Conservation (phyloP, 1,140 invertebrate species). For the Xylocopa sonorina region DNA sequence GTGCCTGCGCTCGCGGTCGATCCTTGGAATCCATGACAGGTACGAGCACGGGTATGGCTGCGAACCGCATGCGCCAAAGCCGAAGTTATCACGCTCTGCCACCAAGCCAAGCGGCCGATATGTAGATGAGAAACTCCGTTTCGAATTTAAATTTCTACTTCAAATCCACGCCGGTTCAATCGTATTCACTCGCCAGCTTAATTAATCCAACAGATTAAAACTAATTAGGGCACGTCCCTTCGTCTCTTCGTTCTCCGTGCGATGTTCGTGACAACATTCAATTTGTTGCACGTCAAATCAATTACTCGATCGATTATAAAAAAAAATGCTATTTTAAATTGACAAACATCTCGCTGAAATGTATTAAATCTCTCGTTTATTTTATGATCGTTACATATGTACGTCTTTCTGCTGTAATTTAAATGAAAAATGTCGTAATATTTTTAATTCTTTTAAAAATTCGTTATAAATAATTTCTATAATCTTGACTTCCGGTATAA, state of each 20-base stretch:
- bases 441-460: neutral
- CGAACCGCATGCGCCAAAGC: conserved; percentile 57
- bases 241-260: neutral
- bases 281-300: conserved; percentile 20
- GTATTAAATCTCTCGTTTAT: neutral
- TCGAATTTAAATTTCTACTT: conserved; percentile 45
- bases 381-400: neutral
- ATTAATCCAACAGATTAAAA: conserved; percentile 13
- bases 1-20: conserved; percentile 73
- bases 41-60: conserved; percentile 55
- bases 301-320: conserved; percentile 9
- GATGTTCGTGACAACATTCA: conserved; percentile 2
- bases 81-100: conserved; percentile 57
- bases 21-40: conserved; percentile 79
- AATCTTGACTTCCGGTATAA: conserved; percentile 5
- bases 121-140: conserved; percentile 54
- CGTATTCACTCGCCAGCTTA: conserved; percentile 10
- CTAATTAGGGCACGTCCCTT: conserved; percentile 15
- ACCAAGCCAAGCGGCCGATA: conserved; percentile 49
- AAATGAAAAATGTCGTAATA: neutral
- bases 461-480: neutral
- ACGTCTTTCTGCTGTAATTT: neutral
- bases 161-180: neutral
- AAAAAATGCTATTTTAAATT: neutral
- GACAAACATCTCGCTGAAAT: neutral